Evolutionary conservation across 30 jellyfish, hydroid and myxozoan genomes (phyloP).

Genomic region (Chrysaora quinquecirrha): DNA sequence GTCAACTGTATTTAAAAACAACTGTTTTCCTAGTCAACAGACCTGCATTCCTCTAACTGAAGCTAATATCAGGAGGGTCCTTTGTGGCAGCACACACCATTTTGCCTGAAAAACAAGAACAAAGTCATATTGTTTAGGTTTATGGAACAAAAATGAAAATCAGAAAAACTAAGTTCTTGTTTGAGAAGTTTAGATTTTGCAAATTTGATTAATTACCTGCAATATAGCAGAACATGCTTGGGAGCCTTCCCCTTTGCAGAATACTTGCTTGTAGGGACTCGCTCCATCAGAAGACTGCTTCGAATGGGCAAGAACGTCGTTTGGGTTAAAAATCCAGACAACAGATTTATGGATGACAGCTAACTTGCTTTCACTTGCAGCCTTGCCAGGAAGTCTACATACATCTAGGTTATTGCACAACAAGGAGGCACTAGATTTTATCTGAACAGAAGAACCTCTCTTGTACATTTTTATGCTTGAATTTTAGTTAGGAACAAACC

Average conservation of each 20-base stretch:
- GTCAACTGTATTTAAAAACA: no score
- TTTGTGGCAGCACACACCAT: conserved; percentile 93
- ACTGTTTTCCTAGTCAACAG: no score
- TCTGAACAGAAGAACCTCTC: conserved; percentile 68
- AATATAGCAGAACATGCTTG: conserved; percentile 75
- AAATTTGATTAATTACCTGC: no score
- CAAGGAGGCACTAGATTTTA: conserved; percentile 96
- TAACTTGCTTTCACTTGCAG: conserved; percentile 53
- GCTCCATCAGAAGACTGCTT: conserved; percentile 32
- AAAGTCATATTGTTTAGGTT: no score
- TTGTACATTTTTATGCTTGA: conserved; percentile 72
- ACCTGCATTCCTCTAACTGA: conserved; percentile 98
- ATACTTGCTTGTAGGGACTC: conserved; percentile 75
- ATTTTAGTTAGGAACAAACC: no score
- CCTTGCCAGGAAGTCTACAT: conserved; percentile 27
- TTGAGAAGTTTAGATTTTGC: no score
- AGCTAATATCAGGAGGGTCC: conserved; percentile 81
- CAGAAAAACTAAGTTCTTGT: no score
- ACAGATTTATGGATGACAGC: conserved; percentile 90
- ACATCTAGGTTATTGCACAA: conserved; percentile 89
- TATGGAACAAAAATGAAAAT: no score
- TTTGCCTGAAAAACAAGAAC: conserved; percentile 74
- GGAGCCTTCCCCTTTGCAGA: conserved; percentile 93
- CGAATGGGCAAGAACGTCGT: conserved; percentile 28
- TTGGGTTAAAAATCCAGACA: conserved; percentile 92